Evolutionary conservation across 2,797 vertebrate species (phyloP).

Genomic region (Thunnus albacares): DNA sequence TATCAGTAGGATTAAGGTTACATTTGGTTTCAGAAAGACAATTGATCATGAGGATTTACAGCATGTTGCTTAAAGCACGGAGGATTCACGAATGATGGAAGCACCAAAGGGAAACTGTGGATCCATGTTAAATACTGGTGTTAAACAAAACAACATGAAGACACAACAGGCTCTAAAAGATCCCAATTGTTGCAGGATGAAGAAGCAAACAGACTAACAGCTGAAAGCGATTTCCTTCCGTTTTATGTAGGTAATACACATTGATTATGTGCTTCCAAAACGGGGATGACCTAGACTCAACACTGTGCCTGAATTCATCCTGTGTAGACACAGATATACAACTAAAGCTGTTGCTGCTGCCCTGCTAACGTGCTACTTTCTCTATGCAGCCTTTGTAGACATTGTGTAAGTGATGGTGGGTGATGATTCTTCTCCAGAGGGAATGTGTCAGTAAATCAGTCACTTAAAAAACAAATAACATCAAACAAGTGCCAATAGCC

Average conservation of each 20-base stretch:
- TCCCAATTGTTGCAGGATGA: neutral
- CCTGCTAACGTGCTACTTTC: neutral
- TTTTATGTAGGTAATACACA: too few relatives aligned
- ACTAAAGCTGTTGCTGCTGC: too few relatives aligned
- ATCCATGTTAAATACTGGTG: conserved; percentile 1
- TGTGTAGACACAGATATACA: neutral
- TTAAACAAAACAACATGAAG: conserved; percentile 16
- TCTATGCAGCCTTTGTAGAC: neutral
- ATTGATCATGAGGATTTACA: conserved; percentile 31
- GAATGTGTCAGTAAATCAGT: conserved; percentile 71
- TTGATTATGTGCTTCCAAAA: too few relatives aligned
- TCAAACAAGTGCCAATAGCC: conserved; percentile 68
- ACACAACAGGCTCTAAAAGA: neutral
- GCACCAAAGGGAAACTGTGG: neutral
- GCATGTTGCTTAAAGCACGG: conserved; percentile 13
- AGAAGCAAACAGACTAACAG: neutral
- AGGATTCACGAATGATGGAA: conserved; percentile 10
- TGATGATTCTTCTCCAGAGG: conserved; percentile 23
- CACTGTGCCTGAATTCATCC: neutral
- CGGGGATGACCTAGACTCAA: too few relatives aligned
- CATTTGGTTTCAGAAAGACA: conserved; percentile 19
- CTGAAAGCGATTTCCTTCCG: too few relatives aligned
- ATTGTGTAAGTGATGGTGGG: conserved; percentile 16
- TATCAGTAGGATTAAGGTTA: conserved; percentile 41
- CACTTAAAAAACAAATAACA: conserved; percentile 79